Conservation (phyloP, 2,888 invertebrate genomes). For the Patella pellucida region DNA sequence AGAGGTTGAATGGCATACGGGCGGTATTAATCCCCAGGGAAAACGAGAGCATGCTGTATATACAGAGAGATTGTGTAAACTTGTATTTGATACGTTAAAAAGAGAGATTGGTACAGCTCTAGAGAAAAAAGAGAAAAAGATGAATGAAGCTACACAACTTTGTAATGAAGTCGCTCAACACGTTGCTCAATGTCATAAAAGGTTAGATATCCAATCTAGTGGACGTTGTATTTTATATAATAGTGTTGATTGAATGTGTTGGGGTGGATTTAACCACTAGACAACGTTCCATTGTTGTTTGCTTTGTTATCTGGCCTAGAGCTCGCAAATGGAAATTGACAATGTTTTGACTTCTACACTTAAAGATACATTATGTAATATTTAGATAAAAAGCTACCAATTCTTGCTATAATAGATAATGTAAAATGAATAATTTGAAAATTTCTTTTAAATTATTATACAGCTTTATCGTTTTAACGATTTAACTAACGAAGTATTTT, state of each 20-base stretch:
- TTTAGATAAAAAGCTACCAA: too few relatives aligned
- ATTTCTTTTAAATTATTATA: too few relatives aligned
- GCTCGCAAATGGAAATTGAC: too few relatives aligned
- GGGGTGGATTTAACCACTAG: neutral
- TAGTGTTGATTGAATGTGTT: constrained; percentile 15
- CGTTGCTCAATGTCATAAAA: constrained; percentile 56
- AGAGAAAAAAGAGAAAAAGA: constrained; percentile 20
- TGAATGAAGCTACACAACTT: constrained; percentile 37
- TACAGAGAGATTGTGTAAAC: constrained; percentile 56
- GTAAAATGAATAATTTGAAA: too few relatives aligned
- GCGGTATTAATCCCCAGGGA: constrained; percentile 49
- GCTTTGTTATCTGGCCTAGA: too few relatives aligned
- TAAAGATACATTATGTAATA: too few relatives aligned
- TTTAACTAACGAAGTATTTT: too few relatives aligned
- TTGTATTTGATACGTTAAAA: constrained; percentile 44
- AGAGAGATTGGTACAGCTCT: constrained; percentile 34
- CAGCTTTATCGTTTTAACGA: too few relatives aligned
- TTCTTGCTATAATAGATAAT: too few relatives aligned
- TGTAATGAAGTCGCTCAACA: constrained; percentile 62
- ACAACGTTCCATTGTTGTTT: too few relatives aligned
- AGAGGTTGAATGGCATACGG: constrained; percentile 50
- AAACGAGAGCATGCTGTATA: constrained; percentile 56
- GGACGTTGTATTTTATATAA: neutral
- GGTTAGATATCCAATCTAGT: constrained; percentile 39
- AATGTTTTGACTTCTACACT: too few relatives aligned